A percentile compares a stretch with the other conserved stretches of the same genome.
Evolutionary conservation across 2,113 vertebrate genomes (phyloP).

Genomic region (Sminthopsis crassicaudata): DNA sequence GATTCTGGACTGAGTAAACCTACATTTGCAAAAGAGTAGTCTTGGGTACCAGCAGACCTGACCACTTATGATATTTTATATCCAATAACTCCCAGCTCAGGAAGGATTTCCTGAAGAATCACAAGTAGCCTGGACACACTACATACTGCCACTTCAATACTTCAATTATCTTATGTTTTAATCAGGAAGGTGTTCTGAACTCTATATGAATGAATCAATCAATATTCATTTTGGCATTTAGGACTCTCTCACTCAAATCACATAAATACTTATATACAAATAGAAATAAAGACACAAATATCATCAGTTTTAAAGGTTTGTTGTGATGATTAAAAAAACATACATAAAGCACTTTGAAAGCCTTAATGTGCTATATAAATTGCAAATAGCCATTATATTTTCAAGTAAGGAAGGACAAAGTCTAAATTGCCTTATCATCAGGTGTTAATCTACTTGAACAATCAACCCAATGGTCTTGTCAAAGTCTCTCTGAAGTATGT

Average conservation of each 20-base stretch:
- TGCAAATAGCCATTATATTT: not conserved
- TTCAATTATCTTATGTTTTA: not conserved
- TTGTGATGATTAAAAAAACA: not conserved
- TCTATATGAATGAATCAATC: not conserved
- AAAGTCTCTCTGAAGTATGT: not conserved
- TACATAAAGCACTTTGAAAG: not conserved
- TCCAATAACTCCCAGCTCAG: not conserved
- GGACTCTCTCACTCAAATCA: too few relatives aligned
- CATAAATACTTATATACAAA: too few relatives aligned
- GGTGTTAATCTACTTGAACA: not conserved
- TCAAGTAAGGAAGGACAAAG: not conserved
- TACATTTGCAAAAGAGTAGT: not conserved
- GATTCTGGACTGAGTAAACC: not conserved
- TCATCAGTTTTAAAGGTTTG: not conserved
- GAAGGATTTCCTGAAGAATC: not conserved
- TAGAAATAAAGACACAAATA: not conserved
- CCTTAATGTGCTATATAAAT: not conserved
- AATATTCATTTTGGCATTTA: not conserved
- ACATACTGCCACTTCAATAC: not conserved
- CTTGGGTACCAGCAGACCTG: not conserved
- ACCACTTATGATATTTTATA: not conserved
- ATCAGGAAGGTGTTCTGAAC: not conserved
- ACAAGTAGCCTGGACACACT: not conserved
- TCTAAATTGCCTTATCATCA: not conserved
- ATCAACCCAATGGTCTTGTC: not conserved